Base-by-base conservation (phyloP, 64 coral and sea anemone species). In the Actinia tenebrosa region DNA sequence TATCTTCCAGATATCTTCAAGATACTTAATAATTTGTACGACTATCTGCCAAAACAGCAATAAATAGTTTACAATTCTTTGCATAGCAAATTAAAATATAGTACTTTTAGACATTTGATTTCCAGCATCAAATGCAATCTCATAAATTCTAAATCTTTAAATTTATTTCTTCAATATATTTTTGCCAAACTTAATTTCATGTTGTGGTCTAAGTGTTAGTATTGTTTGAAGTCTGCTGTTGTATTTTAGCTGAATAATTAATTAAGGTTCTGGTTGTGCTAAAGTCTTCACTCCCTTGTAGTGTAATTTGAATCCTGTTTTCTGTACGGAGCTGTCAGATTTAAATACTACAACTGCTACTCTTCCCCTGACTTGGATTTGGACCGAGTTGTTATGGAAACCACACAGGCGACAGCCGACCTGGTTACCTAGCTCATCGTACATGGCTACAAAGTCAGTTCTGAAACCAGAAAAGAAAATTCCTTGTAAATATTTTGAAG, bases 321-420 rank as follows among this genome's bases (percentile, higher is more conserved):
- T 96, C 26, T 89, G 89, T 82, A 92, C 88, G 1, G 91, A 27
- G 64, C 68, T 85, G 77, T 96, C 94, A 54, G 94, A 93, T 60
- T 63, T 78, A 83, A 96, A 96, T 15, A 93, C 88, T 11, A 93
- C 91, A 17, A 90, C 86, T 1, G 91, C 94, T 10, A 80, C 86
- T 60, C 86, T 90, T 56, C 94, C 94, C 66, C 84, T 90, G 84
- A 96, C 55, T n/a, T 93, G 75, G 47, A 93, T 59, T 20, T 82
- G 42, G 20, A 93, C 60, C 16, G 91, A 88, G 23, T 46, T 71
- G 53, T 77, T 88, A 11, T 84, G 44, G 78, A 60, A 78, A 19
- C 91, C 94, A 43, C 94, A 96, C 22, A 93, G 86, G 13, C 94
- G 85, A 54, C 89, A 84, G 20, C 91, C 94, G 42, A 96, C 94